Evolutionary conservation across 2,797 vertebrate genomes (phyloP), one percentile per base, ranked within the genome.

Genomic region (Gymnoscopelus braueri): DNA sequence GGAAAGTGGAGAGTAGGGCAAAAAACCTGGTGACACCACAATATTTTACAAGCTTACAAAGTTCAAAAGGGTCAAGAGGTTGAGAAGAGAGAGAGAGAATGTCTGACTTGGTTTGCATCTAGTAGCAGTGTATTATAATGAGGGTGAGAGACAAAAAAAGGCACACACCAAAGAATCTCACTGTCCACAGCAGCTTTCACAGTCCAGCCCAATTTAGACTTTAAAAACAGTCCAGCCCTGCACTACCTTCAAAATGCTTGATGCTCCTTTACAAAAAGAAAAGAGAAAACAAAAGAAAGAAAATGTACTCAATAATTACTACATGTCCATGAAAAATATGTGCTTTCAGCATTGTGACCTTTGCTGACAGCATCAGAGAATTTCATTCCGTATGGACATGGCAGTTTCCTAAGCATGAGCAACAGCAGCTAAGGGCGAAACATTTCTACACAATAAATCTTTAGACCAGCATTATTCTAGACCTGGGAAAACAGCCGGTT

Each of bases 21-120:
- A 92, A 93, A 95, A 93, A 92, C 90, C 79, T 87, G 94, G 95
- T 96, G 96, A 98, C 95, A 85, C 95, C 95, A 98, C 96, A 94
- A 95, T 96, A 96, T 96, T 93, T 95, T 96, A 98, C 97, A 98
- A 95, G 91, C 94, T 94, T 95, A 96, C 95, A 96, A 94, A 93
- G 90, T 90, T 88, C 84, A 90, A 91, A 90, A 89, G 83, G 50
- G 84, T 88, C 49, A 78, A 81, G 75, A 84, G 76, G 85, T 88
- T 71, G 78, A 87, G 79, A 85, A 80, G 78, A 87, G 81, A 87
- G 60, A 71, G 32, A 44, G 44, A 24, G 7, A 13, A 11, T 24
- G 85, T 94, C 86, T 91, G 93, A 88, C 87, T 92, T 67, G 84
- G 91, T 94, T 95, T 94, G 94, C 89, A 88, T 95, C 93, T 94